phyloP scores from a whole-genome alignment of 2,888 invertebrate species.

The Oligia latruncula region DNA sequence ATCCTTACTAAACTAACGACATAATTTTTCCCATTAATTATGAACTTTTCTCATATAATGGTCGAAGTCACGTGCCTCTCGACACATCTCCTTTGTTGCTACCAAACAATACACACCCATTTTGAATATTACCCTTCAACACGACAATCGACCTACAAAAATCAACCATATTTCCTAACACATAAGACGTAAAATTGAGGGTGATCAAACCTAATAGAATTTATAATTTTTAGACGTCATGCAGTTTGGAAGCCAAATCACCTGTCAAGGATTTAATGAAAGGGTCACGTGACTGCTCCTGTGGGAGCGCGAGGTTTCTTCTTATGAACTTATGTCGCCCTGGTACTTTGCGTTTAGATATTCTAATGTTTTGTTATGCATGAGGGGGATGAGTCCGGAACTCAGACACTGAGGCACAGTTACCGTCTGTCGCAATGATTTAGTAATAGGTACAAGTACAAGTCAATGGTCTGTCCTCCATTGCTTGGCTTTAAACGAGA shows the following conservation, averaged over 20 bases:
- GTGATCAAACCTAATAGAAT: neutral
- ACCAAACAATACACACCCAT: conserved; percentile 70
- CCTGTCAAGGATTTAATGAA: conserved; percentile 79
- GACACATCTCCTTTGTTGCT: conserved; percentile 73
- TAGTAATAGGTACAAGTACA: too few species aligned
- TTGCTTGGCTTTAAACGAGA: neutral
- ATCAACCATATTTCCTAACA: accelerated
- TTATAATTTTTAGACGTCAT: conserved; percentile 66
- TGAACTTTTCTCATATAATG: conserved; percentile 74
- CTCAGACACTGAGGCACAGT: neutral
- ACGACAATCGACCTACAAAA: neutral
- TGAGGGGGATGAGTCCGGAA: neutral
- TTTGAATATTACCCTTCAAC: conserved; percentile 35
- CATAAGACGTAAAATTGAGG: conserved; percentile 22
- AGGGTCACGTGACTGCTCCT: conserved; percentile 72
- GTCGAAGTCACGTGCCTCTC: conserved; percentile 78
- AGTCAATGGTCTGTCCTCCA: too few species aligned
- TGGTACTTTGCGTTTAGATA: conserved; percentile 59
- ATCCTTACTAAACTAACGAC: conserved; percentile 43
- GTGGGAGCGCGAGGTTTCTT: conserved; percentile 45
- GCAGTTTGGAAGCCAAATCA: conserved; percentile 75
- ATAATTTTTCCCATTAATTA: conserved; percentile 77
- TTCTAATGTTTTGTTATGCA: conserved; percentile 37
- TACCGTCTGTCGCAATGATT: neutral
- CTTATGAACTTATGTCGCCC: conserved; percentile 44